Conservation (phyloP, 2,888 invertebrate species). For the Nasonia oneida region DNA sequence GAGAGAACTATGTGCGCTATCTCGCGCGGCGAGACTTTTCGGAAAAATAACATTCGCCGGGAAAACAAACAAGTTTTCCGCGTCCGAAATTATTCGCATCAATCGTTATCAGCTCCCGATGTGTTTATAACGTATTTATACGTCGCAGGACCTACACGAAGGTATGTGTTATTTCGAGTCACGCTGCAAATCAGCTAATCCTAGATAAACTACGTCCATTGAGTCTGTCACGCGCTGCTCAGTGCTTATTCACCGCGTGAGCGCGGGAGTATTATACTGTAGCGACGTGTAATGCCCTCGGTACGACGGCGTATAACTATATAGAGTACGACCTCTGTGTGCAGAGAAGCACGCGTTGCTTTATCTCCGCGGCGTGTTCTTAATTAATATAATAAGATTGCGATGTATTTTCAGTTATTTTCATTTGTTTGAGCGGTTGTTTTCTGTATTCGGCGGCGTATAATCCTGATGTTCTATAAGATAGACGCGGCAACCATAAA, state of each 20-base stretch:
- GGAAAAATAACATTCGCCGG: neutral
- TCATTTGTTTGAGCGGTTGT: neutral
- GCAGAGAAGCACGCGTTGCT: neutral
- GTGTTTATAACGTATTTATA: too few relatives aligned
- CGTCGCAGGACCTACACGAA: neutral
- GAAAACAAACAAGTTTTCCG: neutral
- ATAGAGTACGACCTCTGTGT: neutral
- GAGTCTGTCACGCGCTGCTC: constrained; percentile 48
- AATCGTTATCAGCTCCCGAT: neutral
- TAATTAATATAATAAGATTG: neutral
- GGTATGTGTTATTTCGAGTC: constrained; percentile 22
- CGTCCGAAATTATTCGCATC: neutral
- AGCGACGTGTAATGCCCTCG: neutral
- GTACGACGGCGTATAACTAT: neutral
- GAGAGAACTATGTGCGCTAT: neutral
- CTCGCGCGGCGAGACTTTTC: neutral
- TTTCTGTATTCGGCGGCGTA: neutral
- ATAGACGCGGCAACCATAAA: neutral
- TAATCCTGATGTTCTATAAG: neutral
- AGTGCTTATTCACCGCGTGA: constrained; percentile 44
- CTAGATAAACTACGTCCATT: constrained; percentile 31
- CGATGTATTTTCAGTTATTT: neutral
- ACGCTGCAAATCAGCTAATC: constrained; percentile 39
- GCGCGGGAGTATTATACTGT: neutral
- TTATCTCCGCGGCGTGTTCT: neutral